phyloP scores from a whole-genome alignment of 1,140 invertebrate genomes.

The Mycetomoellerius zeteki region DNA sequence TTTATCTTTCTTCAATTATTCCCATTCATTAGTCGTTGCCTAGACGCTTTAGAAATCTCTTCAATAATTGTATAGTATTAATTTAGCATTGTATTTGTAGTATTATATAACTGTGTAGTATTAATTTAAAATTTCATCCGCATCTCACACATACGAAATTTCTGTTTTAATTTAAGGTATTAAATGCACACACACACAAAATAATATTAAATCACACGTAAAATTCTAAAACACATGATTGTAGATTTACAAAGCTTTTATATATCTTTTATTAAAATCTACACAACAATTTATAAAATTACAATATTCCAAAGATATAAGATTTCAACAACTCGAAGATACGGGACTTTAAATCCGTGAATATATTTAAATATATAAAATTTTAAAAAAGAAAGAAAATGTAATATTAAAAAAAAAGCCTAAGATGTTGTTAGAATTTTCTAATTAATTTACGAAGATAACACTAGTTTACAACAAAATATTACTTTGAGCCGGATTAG shows the following conservation, averaged over 20 bases:
- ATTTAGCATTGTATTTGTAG: neutral
- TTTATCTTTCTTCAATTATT: constrained; percentile 22
- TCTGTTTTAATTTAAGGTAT: neutral
- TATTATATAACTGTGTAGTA: neutral
- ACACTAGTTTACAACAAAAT: neutral
- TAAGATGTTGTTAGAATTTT: neutral
- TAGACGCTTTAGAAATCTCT: neutral
- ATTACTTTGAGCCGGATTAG: no score
- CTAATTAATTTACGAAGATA: neutral
- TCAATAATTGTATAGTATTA: neutral
- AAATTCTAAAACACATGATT: neutral
- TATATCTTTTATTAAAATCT: neutral
- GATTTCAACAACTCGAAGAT: neutral
- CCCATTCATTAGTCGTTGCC: neutral
- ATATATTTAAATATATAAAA: neutral
- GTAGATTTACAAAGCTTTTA: neutral
- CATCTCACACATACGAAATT: neutral
- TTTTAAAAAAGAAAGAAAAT: neutral
- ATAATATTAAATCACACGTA: neutral
- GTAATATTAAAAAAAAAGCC: neutral
- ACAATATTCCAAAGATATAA: neutral
- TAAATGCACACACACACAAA: neutral
- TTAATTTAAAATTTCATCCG: neutral
- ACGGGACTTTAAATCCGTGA: neutral
- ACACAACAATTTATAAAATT: neutral